These are phyloP conservation scores for Anser brachyrhynchus DNA, from an alignment of 2,113 vertebrate species.

Conservation along the genomic window DNA sequence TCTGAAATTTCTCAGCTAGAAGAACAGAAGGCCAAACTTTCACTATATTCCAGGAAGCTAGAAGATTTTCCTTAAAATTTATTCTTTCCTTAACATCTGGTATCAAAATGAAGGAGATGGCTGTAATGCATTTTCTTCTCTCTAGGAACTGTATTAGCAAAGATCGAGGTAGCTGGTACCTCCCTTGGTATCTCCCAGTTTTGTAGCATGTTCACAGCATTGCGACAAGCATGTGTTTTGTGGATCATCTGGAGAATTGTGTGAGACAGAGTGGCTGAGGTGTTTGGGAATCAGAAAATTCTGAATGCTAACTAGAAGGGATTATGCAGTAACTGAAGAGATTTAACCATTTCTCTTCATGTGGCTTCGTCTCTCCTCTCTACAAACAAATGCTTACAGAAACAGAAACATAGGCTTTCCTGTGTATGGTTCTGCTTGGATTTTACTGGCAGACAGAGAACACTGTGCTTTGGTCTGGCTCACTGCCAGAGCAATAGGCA, in stretches of 20 bases:
- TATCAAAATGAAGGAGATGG: not conserved
- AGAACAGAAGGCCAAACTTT: not conserved
- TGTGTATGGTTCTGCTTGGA: not conserved
- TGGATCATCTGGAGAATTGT: not conserved
- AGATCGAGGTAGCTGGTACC: not conserved
- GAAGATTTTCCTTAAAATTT: not conserved
- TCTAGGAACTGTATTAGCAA: not conserved
- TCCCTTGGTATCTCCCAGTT: not conserved
- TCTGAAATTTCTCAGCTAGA: not conserved
- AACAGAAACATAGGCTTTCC: not conserved
- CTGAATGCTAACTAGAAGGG: not conserved
- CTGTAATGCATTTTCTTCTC: not conserved
- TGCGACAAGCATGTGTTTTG: not conserved
- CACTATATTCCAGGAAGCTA: not conserved
- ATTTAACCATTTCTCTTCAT: not conserved
- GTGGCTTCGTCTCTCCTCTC: not conserved
- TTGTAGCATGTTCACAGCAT: not conserved
- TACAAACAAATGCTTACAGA: not conserved
- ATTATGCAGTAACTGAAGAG: not conserved
- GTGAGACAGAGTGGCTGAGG: not conserved
- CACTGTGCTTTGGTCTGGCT: slow-evolving; percentile 32
- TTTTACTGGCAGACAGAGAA: not conserved
- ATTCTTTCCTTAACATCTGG: too few relatives aligned
- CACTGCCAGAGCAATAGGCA: slow-evolving; percentile 59
- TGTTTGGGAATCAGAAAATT: not conserved